Conservation (phyloP, 2,113 vertebrate species). For the Clinocottus analis region DNA sequence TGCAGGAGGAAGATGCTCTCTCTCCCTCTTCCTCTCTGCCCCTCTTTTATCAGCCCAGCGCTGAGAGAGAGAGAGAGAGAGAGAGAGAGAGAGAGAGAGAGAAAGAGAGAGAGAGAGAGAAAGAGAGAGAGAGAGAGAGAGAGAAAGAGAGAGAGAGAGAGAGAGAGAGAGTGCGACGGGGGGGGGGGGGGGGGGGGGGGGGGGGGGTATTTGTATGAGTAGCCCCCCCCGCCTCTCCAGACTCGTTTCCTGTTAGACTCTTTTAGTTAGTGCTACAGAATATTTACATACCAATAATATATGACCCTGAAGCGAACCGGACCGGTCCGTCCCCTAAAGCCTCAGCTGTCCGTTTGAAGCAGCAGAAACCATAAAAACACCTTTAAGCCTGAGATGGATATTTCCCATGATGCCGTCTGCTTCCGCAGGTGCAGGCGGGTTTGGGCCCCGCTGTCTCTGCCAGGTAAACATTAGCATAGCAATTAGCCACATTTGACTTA, state of each 20-base stretch:
- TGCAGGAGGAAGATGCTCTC: conserved; percentile 61
- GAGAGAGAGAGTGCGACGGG: too few relatives aligned
- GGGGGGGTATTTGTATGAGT: too few relatives aligned
- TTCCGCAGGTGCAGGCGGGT: conserved; percentile 11
- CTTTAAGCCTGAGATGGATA: neutral
- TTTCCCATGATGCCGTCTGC: conserved; percentile 41
- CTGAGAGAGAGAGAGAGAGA: conserved; percentile 28
- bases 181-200: too few relatives aligned
- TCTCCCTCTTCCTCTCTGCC: conserved; percentile 1
- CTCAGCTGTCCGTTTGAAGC: neutral
- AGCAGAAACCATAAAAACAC: neutral
- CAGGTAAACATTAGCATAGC: conserved; percentile 98
- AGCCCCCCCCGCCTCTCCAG: too few relatives aligned
- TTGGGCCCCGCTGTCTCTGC: conserved; percentile 45
- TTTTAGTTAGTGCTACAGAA: too few relatives aligned
- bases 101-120: too few relatives aligned
- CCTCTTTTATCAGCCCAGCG: conserved; percentile 41
- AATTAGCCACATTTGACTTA: conserved; percentile 95
- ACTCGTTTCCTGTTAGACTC: too few relatives aligned
- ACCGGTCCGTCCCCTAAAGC: neutral
- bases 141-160: too few relatives aligned
- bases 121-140: too few relatives aligned
- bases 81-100: too few relatives aligned
- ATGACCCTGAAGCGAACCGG: neutral
- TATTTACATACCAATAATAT: too few relatives aligned